Conservation (phyloP, 1,140 invertebrate species). For the Manduca sexta region DNA sequence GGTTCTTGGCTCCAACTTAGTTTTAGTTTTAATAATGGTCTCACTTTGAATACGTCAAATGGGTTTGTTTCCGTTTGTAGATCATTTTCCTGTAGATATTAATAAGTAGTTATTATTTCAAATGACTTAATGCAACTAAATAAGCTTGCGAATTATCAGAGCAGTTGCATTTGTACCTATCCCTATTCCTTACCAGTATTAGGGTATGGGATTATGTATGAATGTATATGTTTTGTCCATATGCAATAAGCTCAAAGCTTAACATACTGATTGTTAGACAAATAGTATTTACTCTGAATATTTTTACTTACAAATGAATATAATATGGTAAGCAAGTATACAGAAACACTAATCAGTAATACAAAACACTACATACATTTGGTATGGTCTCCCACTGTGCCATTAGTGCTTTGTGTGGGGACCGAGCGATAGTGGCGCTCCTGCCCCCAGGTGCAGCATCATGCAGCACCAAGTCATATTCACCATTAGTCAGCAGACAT, state of each 20-base stretch:
- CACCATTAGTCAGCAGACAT: constrained; percentile 89
- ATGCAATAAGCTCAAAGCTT: too few relatives aligned
- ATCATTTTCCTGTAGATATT: constrained; percentile 57
- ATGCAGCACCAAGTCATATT: constrained; percentile 90
- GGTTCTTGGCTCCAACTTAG: constrained; percentile 87
- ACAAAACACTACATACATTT: constrained; percentile 74
- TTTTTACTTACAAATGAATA: background rate
- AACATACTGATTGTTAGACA: too few relatives aligned
- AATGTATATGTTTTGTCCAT: too few relatives aligned
- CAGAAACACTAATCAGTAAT: background rate
- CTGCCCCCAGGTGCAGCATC: constrained; percentile 75
- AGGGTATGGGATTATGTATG: too few relatives aligned
- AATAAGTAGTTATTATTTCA: too few relatives aligned
- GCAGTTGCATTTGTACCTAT: too few relatives aligned
- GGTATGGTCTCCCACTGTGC: constrained; percentile 86
- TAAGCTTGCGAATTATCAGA: too few relatives aligned
- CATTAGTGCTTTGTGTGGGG: constrained; percentile 68
- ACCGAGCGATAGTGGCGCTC: constrained; percentile 58
- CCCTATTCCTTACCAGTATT: too few relatives aligned
- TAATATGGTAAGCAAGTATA: background rate
- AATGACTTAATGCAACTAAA: too few relatives aligned
- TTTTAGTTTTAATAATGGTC: constrained; percentile 88
- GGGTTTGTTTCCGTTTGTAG: constrained; percentile 67
- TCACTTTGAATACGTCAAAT: constrained; percentile 82
- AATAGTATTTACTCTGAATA: too few relatives aligned